Percentiles rank a stretch among this genome's conserved stretches.
These are phyloP conservation scores for Tragelaphus scriptus DNA, from an alignment of 2,113 vertebrate genomes.

Conservation along the genomic window DNA sequence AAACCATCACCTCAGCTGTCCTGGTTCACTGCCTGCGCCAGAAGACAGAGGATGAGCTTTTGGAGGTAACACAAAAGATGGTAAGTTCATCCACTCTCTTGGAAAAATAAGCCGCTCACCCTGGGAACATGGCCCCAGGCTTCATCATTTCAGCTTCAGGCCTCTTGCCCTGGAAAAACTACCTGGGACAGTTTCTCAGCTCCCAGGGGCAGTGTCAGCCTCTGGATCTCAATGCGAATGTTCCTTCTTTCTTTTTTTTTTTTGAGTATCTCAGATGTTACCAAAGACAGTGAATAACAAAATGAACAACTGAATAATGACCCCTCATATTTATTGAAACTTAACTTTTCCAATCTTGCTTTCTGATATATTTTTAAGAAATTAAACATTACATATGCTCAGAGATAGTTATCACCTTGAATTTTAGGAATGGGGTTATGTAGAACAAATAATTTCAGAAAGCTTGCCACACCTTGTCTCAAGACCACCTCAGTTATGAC, in stretches of 20 bases:
- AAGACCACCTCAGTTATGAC: background rate
- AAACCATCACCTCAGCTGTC: constrained; percentile 42
- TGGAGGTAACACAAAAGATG: background rate
- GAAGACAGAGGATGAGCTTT: constrained; percentile 55
- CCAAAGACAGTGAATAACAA: background rate
- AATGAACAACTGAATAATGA: background rate
- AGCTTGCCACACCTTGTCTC: background rate
- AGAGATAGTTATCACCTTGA: background rate
- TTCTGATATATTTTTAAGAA: background rate
- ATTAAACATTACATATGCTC: background rate
- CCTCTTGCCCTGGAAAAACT: background rate
- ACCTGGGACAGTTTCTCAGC: rapidly evolving
- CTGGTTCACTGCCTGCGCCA: constrained; percentile 62
- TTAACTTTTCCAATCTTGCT: background rate
- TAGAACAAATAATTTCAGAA: background rate
- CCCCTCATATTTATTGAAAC: background rate
- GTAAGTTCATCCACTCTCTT: rapidly evolving
- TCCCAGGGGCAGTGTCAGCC: background rate
- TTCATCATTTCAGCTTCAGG: background rate
- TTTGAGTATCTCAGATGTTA: background rate
- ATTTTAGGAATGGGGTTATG: background rate
- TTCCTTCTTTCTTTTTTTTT: background rate
- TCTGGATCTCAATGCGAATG: background rate
- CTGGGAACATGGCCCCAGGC: rapidly evolving
- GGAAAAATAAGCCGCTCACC: rapidly evolving